These are phyloP conservation scores for Lissocephala sabroskyi DNA, from an alignment of 2,888 invertebrate genomes.

Conservation along the genomic window DNA sequence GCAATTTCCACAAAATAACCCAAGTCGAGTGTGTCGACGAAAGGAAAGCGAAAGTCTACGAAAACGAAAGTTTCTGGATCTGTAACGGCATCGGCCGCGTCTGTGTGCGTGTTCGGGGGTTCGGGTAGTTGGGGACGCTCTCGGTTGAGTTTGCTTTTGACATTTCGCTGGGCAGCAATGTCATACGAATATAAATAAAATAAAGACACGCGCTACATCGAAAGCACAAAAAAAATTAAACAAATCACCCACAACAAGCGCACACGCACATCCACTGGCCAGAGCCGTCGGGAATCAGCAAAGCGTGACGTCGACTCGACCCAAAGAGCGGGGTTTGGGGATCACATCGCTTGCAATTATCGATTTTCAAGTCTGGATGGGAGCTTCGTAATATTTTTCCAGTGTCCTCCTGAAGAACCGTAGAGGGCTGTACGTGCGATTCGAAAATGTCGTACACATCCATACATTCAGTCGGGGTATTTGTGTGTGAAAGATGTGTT, in stretches of 20 bases:
- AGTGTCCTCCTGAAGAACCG: background rate
- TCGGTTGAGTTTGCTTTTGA: constrained; percentile 57
- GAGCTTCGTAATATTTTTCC: too few relatives aligned
- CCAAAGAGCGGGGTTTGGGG: background rate
- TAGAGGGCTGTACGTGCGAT: background rate
- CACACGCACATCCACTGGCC: constrained; percentile 1
- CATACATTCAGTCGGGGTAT: background rate
- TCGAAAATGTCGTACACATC: background rate
- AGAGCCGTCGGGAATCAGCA: too few relatives aligned
- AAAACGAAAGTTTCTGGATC: constrained; percentile 40
- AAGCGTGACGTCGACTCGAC: too few relatives aligned
- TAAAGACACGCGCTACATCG: constrained; percentile 27
- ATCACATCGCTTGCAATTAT: background rate
- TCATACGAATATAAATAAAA: constrained; percentile 63
- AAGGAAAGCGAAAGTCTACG: constrained; percentile 40
- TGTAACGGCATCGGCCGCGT: too few relatives aligned
- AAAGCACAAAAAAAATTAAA: constrained; percentile 11
- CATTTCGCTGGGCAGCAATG: constrained; percentile 66
- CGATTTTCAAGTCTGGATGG: too few relatives aligned
- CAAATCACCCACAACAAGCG: constrained; percentile 28
- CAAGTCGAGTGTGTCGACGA: constrained; percentile 3
- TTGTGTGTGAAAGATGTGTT: background rate
- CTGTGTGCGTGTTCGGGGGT: constrained; percentile 13
- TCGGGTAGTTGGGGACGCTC: constrained; percentile 28
- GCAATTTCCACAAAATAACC: background rate